phyloP scores from a whole-genome alignment of 1,140 invertebrate genomes.

The Theocolax elegans region DNA sequence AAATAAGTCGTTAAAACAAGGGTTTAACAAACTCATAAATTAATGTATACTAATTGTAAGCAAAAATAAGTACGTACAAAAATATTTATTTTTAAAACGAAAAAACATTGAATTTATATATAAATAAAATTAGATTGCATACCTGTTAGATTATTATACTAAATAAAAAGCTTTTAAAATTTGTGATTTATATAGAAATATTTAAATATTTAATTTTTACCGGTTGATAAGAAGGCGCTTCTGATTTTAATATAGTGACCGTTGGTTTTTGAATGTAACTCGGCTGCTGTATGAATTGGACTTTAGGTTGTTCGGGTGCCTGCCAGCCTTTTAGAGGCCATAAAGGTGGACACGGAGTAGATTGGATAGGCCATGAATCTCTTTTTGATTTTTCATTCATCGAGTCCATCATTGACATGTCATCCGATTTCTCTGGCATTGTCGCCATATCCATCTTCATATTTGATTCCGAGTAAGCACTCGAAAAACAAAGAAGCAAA shows the following conservation, averaged over 20 bases:
- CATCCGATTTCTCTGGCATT: constrained; percentile 12
- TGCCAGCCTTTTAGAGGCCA: constrained; percentile 43
- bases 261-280: constrained; percentile 40
- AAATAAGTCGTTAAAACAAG: no score
- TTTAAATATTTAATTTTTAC: background rate
- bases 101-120: no score
- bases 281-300: constrained; percentile 30
- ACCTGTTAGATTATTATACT: no score
- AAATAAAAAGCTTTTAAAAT: no score
- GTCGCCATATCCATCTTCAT: constrained; percentile 43
- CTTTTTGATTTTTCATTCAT: constrained; percentile 53
- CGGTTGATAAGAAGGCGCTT: constrained; percentile 41
- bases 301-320: background rate
- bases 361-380: constrained; percentile 42
- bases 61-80: no score
- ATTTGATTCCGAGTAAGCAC: constrained; percentile 51
- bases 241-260: constrained; percentile 46
- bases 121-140: no score
- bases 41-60: no score
- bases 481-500: constrained; percentile 53
- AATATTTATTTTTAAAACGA: no score
- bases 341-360: constrained; percentile 54
- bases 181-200: background rate
- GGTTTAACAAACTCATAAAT: no score
- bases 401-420: constrained; percentile 42